These are phyloP conservation scores for Thymelicus acteon DNA, from an alignment of 2,888 invertebrate genomes.

Conservation along the genomic window DNA sequence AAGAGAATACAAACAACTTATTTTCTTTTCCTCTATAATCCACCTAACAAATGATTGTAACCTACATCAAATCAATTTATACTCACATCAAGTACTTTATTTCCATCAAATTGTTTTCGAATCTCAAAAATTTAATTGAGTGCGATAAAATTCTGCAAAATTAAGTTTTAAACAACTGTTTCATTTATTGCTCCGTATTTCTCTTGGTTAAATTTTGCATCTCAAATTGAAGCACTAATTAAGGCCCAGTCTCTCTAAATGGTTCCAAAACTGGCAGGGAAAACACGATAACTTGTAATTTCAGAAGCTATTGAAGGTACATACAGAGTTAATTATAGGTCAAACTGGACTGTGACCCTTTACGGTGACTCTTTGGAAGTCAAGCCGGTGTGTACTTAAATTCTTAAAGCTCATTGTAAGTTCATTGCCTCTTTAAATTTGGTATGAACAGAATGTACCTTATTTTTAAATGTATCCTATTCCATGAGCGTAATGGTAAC, in stretches of 20 bases:
- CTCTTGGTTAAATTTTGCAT: neutral
- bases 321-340: constrained; percentile 76
- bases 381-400: constrained; percentile 54
- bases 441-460: constrained; percentile 21
- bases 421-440: constrained; percentile 50
- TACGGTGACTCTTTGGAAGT: constrained; percentile 56
- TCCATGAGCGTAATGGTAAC: constrained; percentile 8
- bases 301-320: constrained; percentile 65
- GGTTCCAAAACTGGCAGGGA: constrained; percentile 5
- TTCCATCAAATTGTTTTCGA: no score
- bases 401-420: constrained; percentile 51
- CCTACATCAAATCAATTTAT: no score
- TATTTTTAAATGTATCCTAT: constrained; percentile 31
- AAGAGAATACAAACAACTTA: no score
- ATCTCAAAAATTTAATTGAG: no score
- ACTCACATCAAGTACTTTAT: no score
- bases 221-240: neutral
- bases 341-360: constrained; percentile 67
- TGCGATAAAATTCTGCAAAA: neutral
- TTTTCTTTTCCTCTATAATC: no score
- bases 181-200: neutral
- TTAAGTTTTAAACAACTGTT: neutral
- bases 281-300: constrained; percentile 40
- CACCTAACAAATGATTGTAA: no score
- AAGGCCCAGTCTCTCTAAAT: neutral